Conservation (phyloP, 2,888 invertebrate species). For the Meteorus cinctellus region DNA sequence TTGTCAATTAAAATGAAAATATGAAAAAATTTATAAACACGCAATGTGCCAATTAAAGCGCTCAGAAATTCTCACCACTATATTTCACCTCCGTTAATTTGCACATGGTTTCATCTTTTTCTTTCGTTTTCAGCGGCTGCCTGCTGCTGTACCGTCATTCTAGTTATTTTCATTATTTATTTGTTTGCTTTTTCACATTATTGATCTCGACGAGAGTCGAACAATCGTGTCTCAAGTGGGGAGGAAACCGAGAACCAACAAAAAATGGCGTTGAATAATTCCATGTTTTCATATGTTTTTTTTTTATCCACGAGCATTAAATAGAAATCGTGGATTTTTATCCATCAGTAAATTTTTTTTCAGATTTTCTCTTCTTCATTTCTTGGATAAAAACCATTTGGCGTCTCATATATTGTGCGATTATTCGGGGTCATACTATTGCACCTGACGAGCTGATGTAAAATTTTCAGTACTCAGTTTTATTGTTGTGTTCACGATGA, state of each 20-base stretch:
- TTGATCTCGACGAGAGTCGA: neutral
- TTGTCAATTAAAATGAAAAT: conserved; percentile 1
- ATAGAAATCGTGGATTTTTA: neutral
- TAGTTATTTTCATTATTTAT: neutral
- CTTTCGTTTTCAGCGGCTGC: neutral
- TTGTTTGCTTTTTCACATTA: neutral
- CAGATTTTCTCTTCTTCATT: neutral
- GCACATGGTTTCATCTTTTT: neutral
- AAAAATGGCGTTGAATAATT: neutral
- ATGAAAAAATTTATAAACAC: neutral
- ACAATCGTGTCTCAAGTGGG: conserved; percentile 9
- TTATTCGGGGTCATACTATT: no score
- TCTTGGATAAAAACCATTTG: no score
- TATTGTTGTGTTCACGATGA: neutral
- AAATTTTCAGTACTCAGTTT: neutral
- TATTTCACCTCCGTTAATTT: neutral
- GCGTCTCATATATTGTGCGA: no score
- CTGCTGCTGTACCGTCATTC: neutral
- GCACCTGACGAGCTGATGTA: neutral
- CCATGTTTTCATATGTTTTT: neutral
- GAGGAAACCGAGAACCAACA: neutral
- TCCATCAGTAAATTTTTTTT: neutral
- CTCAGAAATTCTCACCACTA: neutral
- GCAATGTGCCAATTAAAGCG: conserved; percentile 9
- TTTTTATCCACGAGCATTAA: neutral